phyloP scores from a whole-genome alignment of 2,797 vertebrate genomes.

The Clamator glandarius region DNA sequence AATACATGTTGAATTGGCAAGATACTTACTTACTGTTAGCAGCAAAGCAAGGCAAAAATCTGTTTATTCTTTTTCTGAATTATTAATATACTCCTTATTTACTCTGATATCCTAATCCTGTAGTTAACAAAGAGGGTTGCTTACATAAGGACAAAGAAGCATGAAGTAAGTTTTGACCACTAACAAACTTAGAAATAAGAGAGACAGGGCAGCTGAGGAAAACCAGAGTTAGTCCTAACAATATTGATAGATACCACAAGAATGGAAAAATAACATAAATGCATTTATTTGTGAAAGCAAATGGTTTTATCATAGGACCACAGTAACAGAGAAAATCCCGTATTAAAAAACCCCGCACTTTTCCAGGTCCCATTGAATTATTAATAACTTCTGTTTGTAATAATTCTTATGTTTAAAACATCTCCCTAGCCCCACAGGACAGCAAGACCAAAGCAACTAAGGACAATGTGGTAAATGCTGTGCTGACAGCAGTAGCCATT shows the following conservation, averaged over 20 bases:
- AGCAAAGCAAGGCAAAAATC: neutral
- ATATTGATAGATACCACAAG: neutral
- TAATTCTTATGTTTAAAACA: slow-evolving; percentile 18
- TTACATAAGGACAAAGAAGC: neutral
- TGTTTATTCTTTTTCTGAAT: neutral
- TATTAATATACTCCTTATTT: neutral
- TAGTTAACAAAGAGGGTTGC: neutral
- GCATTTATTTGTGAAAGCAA: neutral
- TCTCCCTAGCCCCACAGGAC: neutral
- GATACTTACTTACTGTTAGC: neutral
- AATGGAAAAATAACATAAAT: neutral
- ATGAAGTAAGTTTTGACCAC: neutral
- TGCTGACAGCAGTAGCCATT: neutral
- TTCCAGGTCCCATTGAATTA: neutral
- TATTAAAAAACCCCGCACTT: neutral
- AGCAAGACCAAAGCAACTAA: neutral
- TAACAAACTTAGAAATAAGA: neutral
- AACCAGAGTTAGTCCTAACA: neutral
- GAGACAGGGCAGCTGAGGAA: neutral
- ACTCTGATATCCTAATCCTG: neutral
- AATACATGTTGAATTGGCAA: neutral
- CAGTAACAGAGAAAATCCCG: neutral
- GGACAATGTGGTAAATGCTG: neutral
- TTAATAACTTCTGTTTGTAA: neutral
- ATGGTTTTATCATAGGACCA: neutral